Conservation (phyloP, 1,140 invertebrate species). For the Rhynchophorus ferrugineus region DNA sequence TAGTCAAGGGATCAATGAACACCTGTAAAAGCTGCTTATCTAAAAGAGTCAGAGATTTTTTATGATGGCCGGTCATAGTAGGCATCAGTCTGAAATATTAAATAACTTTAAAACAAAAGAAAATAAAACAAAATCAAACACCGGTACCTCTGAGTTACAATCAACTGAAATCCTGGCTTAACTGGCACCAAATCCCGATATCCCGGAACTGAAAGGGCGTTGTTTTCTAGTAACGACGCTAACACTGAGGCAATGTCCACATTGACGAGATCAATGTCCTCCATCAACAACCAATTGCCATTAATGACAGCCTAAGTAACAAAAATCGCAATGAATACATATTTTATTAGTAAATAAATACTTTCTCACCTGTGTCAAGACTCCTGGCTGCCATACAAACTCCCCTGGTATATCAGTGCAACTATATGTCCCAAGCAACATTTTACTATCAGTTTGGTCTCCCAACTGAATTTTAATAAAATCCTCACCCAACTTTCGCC, state of each 20-base stretch:
- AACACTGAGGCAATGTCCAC: slow-evolving; percentile 88
- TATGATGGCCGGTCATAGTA: slow-evolving; percentile 51
- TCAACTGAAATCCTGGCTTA: slow-evolving; percentile 81
- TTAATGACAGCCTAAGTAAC: slow-evolving; percentile 66
- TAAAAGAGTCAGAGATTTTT: slow-evolving; percentile 57
- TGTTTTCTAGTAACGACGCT: slow-evolving; percentile 75
- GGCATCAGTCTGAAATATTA: slow-evolving; percentile 50
- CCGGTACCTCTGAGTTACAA: slow-evolving; percentile 76
- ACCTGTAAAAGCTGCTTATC: slow-evolving; percentile 78
- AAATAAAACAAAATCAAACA: slow-evolving; percentile 10
- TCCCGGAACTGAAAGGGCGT: slow-evolving; percentile 75
- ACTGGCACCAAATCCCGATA: slow-evolving; percentile 73
- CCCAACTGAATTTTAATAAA: slow-evolving; percentile 87
- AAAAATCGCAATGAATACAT: slow-evolving; percentile 3
- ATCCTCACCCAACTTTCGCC: slow-evolving; percentile 47
- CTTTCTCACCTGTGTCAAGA: slow-evolving; percentile 64
- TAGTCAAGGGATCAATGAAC: slow-evolving; percentile 70
- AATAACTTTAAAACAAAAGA: slow-evolving; percentile 20
- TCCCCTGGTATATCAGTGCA: slow-evolving; percentile 96
- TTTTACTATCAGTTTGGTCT: slow-evolving; percentile 96
- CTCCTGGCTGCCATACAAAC: slow-evolving; percentile 93
- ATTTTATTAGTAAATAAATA: slow-evolving; percentile 4
- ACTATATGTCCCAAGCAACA: slow-evolving; percentile 87
- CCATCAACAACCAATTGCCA: slow-evolving; percentile 88
- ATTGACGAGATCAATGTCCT: slow-evolving; percentile 92